Evolutionary conservation across 2,113 vertebrate species (phyloP).

Genomic region (Peromyscus polionotus): DNA sequence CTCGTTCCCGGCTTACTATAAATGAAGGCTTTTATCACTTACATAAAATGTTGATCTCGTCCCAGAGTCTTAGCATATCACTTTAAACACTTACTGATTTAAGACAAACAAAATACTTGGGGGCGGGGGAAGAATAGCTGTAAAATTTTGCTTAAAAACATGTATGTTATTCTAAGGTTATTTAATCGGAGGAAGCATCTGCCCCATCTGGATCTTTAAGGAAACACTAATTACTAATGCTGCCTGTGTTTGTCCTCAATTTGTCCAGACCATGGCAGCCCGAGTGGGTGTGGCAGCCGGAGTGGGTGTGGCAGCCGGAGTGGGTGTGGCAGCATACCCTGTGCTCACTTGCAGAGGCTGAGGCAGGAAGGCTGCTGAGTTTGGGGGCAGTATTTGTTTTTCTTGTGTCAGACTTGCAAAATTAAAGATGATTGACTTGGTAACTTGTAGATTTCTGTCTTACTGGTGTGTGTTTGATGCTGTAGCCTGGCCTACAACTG

Average conservation of each 20-base stretch:
- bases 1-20: neutral
- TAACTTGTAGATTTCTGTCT: conserved; percentile 17
- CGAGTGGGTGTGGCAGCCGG: neutral
- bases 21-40: neutral
- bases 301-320: neutral
- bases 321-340: neutral
- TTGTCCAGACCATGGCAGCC: neutral
- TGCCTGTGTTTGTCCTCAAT: neutral
- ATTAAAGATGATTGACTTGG: neutral
- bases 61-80: neutral
- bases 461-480: neutral
- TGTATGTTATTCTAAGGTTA: neutral
- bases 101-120: neutral
- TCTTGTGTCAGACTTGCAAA: neutral
- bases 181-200: neutral
- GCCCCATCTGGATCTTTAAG: neutral
- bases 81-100: conserved; percentile 1
- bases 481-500: neutral
- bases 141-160: neutral
- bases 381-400: neutral
- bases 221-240: neutral
- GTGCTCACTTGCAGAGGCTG: neutral
- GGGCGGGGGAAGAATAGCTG: neutral
- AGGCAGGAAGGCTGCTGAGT: neutral
- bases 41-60: neutral